Evolutionary conservation across 2,113 vertebrate species (phyloP), one percentile per base, ranked within the genome.

Genomic region (Apteryx owenii): DNA sequence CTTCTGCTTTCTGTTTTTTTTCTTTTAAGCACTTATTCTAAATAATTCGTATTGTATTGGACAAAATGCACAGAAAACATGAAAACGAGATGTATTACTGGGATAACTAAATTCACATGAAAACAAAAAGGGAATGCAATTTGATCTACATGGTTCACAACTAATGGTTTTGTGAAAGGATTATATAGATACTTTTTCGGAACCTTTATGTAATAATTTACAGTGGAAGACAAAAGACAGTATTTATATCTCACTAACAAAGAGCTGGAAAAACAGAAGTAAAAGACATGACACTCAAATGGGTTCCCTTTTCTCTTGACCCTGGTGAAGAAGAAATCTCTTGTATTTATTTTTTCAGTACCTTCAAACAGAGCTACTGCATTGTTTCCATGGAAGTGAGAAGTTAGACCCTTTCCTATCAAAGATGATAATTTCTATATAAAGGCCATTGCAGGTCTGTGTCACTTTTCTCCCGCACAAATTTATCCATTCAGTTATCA

Each of bases 81-180:
- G n/a, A 93, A 91, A 82, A 33, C 21, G 87, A 87, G 44, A 90
- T 31, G 7, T 48, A 72, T 73, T 72, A 80, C 18, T 54, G 38
- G 23, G 53, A 58, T 94, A 96, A 88, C 60, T 69, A 72, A 69
- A 80, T 79, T 73, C 28, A 80, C 70, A 62, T 88, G 71, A 92
- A 75, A 82, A 65, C 8, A 36, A 89, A 68, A 22, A 76, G 22
- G 77, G 54, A 44, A 62, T 82, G 79, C 66, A 91, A 61, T 50
- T 23, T 23, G 25, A 92, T 90, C 91, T 65, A 61, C 13, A 2
- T 15, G 18, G 68, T 15, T 94, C 58, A 85, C 86, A 95, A 89
- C 1, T 4, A 53, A 89, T 0, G 0, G 53, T 58, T 86, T 76
- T 79, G 46, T 81, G 56, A 89, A 70, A 9, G 26, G 60, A 88